phyloP scores from a whole-genome alignment of 2,113 vertebrate species.

The Acinonyx jubatus region DNA sequence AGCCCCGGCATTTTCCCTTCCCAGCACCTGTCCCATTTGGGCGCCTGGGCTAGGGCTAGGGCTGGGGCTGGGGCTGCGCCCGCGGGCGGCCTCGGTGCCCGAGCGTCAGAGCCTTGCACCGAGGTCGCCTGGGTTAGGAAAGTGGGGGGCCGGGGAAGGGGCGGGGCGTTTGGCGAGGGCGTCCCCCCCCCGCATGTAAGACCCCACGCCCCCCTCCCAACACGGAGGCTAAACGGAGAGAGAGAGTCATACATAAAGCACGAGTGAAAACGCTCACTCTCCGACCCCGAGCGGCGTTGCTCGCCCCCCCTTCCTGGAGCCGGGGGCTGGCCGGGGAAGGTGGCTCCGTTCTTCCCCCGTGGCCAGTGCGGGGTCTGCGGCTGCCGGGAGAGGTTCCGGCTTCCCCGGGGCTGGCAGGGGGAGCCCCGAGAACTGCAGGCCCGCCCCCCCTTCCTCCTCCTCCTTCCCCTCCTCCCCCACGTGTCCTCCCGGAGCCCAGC shows the following conservation, averaged over 20 bases:
- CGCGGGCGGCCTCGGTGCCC: constrained; percentile 28
- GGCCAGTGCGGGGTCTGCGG: constrained; percentile 79
- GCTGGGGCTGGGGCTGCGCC: constrained; percentile 68
- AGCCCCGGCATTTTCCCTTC: constrained; percentile 71
- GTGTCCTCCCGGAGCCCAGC: constrained; percentile 79
- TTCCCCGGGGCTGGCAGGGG: constrained; percentile 74
- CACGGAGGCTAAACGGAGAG: constrained; percentile 25
- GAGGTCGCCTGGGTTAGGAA: constrained; percentile 61
- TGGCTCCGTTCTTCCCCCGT: constrained; percentile 70
- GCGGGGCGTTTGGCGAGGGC: constrained; percentile 56
- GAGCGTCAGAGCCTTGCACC: constrained; percentile 35
- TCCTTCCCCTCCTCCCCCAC: constrained; percentile 78
- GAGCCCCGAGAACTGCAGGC: constrained; percentile 81
- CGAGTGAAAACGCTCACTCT: constrained; percentile 62
- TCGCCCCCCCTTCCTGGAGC: constrained; percentile 58
- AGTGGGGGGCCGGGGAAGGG: constrained; percentile 50
- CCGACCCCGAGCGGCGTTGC: constrained; percentile 60
- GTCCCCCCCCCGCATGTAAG: constrained; percentile 3
- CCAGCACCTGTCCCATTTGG: constrained; percentile 80
- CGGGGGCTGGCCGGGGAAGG: constrained; percentile 63
- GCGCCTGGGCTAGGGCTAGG: constrained; percentile 65
- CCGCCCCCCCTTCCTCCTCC: constrained; percentile 77
- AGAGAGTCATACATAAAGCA: constrained; percentile 66
- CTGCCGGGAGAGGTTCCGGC: constrained; percentile 74
- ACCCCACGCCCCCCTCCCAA: constrained; percentile 32